phyloP scores from a whole-genome alignment of 2,113 vertebrate species.

The Alaudala cheleensis region DNA sequence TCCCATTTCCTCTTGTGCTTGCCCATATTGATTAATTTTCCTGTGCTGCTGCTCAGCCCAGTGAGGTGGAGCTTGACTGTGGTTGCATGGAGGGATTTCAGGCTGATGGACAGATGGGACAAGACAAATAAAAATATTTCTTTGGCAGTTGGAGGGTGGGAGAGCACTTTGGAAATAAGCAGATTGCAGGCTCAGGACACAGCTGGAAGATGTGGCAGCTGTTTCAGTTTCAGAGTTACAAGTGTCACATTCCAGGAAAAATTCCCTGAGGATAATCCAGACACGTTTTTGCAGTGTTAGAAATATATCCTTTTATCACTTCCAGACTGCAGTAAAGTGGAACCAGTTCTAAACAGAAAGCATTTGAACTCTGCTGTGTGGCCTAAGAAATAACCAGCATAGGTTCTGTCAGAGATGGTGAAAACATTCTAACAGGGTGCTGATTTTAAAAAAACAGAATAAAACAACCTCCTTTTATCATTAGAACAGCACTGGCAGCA shows the following conservation, averaged over 20 bases:
- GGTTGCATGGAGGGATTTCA: neutral
- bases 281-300: neutral
- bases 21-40: neutral
- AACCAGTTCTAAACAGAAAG: neutral
- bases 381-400: neutral
- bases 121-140: neutral
- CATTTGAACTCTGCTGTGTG: neutral
- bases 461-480: neutral
- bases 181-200: neutral
- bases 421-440: neutral
- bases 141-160: neutral
- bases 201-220: neutral
- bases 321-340: neutral
- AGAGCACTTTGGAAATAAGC: neutral
- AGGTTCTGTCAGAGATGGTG: neutral
- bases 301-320: neutral
- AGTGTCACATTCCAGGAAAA: accelerated
- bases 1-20: neutral
- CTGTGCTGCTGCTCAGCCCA: neutral
- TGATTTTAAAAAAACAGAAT: neutral
- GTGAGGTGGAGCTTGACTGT: neutral
- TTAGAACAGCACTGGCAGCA: neutral
- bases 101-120: neutral
- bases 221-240: neutral
- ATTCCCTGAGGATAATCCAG: neutral